Conservation (phyloP, 1,140 invertebrate genomes). For the Tachypleus tridentatus region DNA sequence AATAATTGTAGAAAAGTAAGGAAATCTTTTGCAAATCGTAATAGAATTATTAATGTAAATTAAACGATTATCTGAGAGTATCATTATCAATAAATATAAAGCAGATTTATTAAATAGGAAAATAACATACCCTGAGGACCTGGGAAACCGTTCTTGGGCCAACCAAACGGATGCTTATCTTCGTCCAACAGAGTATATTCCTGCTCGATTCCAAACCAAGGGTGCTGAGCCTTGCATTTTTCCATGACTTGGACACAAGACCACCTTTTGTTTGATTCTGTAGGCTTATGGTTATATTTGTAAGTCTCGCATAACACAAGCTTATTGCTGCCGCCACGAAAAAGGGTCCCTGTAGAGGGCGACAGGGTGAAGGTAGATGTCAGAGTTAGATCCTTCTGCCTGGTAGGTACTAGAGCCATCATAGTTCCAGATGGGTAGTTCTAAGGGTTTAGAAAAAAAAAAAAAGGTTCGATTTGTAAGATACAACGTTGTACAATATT, state of each 20-base stretch:
- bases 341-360: slow-evolving; percentile 87
- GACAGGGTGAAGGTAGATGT: slow-evolving; percentile 76
- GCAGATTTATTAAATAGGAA: no score
- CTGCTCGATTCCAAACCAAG: slow-evolving; percentile 93
- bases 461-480: neutral
- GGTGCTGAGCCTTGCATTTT: slow-evolving; percentile 45
- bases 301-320: slow-evolving; percentile 79
- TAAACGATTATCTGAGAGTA: no score
- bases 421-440: slow-evolving; percentile 89
- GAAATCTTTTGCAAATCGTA: no score
- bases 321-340: slow-evolving; percentile 66
- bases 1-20: no score
- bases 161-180: slow-evolving; percentile 70
- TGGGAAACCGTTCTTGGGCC: slow-evolving; percentile 88
- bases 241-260: slow-evolving; percentile 34
- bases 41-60: no score
- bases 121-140: slow-evolving; percentile 49
- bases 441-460: slow-evolving; percentile 31
- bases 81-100: no score
- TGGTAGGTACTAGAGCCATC: slow-evolving; percentile 65
- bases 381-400: slow-evolving; percentile 54
- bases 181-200: slow-evolving; percentile 81
- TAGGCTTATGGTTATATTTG: slow-evolving; percentile 55
- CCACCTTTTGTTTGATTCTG: slow-evolving; percentile 26
- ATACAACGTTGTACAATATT: no score